phyloP scores from a whole-genome alignment of 2,797 vertebrate species.

The Chloroceryle inda region DNA sequence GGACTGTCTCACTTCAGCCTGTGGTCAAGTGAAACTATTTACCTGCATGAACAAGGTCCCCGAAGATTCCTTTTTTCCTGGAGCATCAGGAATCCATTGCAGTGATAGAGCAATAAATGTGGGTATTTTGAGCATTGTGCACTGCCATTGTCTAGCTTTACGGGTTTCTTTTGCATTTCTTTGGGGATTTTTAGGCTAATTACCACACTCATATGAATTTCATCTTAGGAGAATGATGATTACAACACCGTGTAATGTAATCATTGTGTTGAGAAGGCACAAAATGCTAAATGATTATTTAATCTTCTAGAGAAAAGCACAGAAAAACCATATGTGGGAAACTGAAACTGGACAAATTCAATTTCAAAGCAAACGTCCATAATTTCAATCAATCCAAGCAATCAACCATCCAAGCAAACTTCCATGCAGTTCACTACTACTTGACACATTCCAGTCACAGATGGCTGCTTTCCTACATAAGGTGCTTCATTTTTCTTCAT shows the following conservation, averaged over 20 bases:
- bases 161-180: not conserved
- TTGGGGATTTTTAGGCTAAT: not conserved
- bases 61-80: not conserved
- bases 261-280: not conserved
- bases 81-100: not conserved
- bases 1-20: not conserved
- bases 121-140: not conserved
- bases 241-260: not conserved
- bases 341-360: not conserved
- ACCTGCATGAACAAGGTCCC: not conserved
- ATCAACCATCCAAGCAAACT: not conserved
- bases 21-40: not conserved
- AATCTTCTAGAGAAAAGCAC: not conserved
- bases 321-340: not conserved
- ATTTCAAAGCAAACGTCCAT: not conserved
- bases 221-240: not conserved
- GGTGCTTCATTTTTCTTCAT: not conserved
- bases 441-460: not conserved
- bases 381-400: not conserved
- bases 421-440: accelerated
- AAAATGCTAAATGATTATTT: not conserved
- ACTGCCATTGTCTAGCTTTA: not conserved
- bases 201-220: not conserved
- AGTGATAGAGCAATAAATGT: not conserved
- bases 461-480: not conserved